Conservation (phyloP, 2,113 vertebrate genomes). For the Dipodomys ordii region DNA sequence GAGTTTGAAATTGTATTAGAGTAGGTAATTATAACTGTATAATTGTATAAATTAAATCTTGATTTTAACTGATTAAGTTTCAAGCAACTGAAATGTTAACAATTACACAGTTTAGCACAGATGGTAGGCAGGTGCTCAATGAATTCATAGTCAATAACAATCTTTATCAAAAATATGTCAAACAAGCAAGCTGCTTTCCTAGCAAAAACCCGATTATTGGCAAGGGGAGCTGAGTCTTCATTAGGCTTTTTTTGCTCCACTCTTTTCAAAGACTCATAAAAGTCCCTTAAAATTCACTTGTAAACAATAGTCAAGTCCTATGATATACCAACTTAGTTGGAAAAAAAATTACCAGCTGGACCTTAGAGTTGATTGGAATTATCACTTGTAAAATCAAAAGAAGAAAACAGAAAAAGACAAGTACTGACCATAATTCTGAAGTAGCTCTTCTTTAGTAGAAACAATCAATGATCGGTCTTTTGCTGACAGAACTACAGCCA, state of each 20-base stretch:
- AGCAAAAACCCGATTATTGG: conserved; percentile 44
- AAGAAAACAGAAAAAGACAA: background rate
- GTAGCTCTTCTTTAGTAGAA: conserved; percentile 97
- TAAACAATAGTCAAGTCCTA: conserved; percentile 21
- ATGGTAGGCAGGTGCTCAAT: conserved; percentile 23
- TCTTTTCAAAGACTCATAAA: background rate
- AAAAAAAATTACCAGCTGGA: background rate
- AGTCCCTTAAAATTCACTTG: conserved; percentile 20
- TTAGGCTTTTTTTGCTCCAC: background rate
- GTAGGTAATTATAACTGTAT: background rate
- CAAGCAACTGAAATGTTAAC: conserved; percentile 20
- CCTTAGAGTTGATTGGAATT: background rate
- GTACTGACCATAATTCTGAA: conserved; percentile 94
- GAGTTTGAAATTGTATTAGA: background rate
- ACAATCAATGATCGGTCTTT: conserved; percentile 96
- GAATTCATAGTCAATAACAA: conserved; percentile 14
- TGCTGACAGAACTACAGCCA: conserved; percentile 94
- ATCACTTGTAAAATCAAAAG: background rate
- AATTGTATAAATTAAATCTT: background rate
- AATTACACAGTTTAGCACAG: background rate
- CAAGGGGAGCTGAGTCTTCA: background rate
- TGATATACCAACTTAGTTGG: background rate
- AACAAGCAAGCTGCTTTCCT: conserved; percentile 26
- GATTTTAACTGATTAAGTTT: background rate
- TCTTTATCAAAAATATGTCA: conserved; percentile 46